These are phyloP conservation scores for Epirrhoe alternata DNA, from an alignment of 2,888 invertebrate genomes.

Conservation along the genomic window DNA sequence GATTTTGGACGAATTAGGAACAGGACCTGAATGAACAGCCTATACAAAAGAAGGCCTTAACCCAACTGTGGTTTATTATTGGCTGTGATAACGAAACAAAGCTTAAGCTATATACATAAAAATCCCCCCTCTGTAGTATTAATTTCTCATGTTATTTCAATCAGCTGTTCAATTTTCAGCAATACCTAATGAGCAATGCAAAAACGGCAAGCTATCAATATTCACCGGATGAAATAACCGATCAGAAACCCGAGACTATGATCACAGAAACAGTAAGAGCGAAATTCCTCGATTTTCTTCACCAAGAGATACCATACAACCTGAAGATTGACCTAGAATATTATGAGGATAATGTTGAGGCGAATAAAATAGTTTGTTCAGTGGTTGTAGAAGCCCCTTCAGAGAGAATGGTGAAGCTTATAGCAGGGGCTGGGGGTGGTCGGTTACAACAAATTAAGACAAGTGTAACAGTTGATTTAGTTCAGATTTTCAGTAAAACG, in stretches of 20 bases:
- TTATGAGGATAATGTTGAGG: conserved; percentile 85
- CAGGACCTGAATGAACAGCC: too few relatives aligned
- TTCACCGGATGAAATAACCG: conserved; percentile 88
- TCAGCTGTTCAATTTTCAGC: conserved; percentile 70
- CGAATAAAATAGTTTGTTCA: conserved; percentile 74
- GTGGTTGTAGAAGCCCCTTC: conserved; percentile 87
- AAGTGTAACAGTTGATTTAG: conserved; percentile 86
- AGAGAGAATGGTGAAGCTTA: conserved; percentile 85
- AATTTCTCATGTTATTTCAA: background rate
- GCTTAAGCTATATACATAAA: too few relatives aligned
- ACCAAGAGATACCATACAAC: conserved; percentile 94
- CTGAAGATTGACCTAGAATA: conserved; percentile 88
- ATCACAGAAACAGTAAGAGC: conserved; percentile 92
- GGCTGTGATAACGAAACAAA: too few relatives aligned
- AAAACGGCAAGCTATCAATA: conserved; percentile 89
- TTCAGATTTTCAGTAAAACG: conserved; percentile 87
- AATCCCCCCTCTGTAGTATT: too few relatives aligned
- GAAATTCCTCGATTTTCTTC: conserved; percentile 92
- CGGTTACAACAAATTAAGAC: conserved; percentile 89
- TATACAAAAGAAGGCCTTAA: too few relatives aligned
- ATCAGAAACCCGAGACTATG: conserved; percentile 89
- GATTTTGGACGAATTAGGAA: too few relatives aligned
- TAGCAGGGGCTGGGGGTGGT: conserved; percentile 88
- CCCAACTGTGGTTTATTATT: too few relatives aligned
- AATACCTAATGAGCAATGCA: conserved; percentile 88